Evolutionary conservation across 2,113 vertebrate genomes (phyloP), one percentile per base, ranked within the genome.

Genomic region (Crotophaga sulcirostris): DNA sequence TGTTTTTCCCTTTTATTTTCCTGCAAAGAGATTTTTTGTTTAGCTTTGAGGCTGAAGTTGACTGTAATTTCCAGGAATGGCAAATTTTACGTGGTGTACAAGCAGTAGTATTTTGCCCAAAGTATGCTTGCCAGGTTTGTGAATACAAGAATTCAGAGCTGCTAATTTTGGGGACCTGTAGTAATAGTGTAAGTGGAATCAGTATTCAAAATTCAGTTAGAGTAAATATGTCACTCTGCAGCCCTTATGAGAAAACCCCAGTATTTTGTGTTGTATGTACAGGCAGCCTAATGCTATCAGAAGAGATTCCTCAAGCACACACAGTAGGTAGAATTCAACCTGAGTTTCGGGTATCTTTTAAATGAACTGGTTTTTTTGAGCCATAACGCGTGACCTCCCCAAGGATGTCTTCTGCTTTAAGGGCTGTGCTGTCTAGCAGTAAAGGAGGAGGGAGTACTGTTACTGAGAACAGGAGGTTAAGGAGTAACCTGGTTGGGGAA

Each of bases 401-500:
- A 28, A 56, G 45, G 38, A 42, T 63, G 33, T 69, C 87, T 69
- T 77, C 70, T 82, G 69, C 54, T 91, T n/a, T 62, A 45, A 83
- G 58, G 20, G 84, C 67, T 67, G 66, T 69, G 52, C 93, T 85
- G 74, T 21, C 82, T 45, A 26, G 66, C 34, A 56, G 52, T 23
- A 16, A 31, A 67, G 33, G 64, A 91, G 67, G 59, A 83, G 78
- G 76, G 84, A 94, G 68, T 8, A 85, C 44, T 5, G 0, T 16
- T 77, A 76, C 80, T 90, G 76, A 90, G 96, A 72, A 78, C 89
- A 70, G 51, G 52, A 94, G 92, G 83, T 86, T 78, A 84, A 78
- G 92, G 84, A 95, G 76, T 72, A 94, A 95, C 85, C 96, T 95
- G 84, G 9, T 6, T 70, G 64, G 86, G 73, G 93, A 96, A 86